These are phyloP conservation scores for Diplosoma virens DNA, from an alignment of 23 tunicate species.

Conservation along the genomic window DNA sequence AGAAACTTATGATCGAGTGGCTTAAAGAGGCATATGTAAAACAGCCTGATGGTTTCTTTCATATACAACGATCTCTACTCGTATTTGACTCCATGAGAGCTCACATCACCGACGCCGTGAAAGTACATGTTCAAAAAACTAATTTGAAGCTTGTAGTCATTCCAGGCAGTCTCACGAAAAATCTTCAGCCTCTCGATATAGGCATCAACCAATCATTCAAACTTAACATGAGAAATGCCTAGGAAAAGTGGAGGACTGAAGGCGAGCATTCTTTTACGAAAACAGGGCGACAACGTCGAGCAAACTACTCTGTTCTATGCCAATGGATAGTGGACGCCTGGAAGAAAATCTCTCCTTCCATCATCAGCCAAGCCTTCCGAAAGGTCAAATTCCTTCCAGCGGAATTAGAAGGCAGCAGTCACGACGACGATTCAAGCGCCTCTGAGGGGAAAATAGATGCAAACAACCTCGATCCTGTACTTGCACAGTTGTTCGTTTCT, in stretches of 20 bases:
- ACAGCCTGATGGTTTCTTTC: neutral
- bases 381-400: neutral
- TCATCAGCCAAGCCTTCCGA: neutral
- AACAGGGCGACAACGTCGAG: conserved; percentile 1
- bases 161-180: conserved; percentile 4
- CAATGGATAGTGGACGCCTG: conserved; percentile 4
- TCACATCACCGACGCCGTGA: neutral
- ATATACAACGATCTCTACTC: neutral
- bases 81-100: neutral
- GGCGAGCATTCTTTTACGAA: conserved; percentile 5
- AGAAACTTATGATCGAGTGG: conserved; percentile 4
- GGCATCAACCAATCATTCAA: conserved; percentile 5
- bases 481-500: neutral
- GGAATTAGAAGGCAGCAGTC: neutral
- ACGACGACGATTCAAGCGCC: neutral
- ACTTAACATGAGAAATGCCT: neutral
- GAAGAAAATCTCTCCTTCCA: neutral
- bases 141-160: neutral
- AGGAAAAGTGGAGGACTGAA: conserved; percentile 3
- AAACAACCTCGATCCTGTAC: neutral
- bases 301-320: neutral
- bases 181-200: conserved; percentile 18
- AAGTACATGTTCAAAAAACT: neutral
- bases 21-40: neutral
- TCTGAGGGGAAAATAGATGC: neutral